Evolutionary conservation across 2,888 invertebrate genomes (phyloP).

Genomic region (Oscheius myriophilus): DNA sequence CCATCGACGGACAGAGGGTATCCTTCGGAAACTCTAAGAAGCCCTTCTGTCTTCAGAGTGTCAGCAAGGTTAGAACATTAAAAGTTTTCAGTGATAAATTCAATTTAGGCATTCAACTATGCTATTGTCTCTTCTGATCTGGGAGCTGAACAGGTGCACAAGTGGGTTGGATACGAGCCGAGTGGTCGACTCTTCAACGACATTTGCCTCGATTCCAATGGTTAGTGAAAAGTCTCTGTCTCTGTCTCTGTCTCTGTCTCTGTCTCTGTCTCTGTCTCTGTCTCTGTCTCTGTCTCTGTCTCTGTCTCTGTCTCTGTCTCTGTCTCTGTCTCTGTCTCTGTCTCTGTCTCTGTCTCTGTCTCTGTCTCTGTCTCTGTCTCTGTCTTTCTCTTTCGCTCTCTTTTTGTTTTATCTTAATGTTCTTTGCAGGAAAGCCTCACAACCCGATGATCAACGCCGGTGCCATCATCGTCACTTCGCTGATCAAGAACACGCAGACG

Average conservation of each 20-base stretch:
- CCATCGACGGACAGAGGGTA: slow-evolving; percentile 87
- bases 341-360: too few species aligned
- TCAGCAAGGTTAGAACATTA: slow-evolving; percentile 75
- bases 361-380: too few species aligned
- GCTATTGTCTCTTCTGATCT: slow-evolving; percentile 82
- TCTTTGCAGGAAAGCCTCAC: slow-evolving; percentile 89
- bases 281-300: not conserved
- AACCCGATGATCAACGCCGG: slow-evolving; percentile 99
- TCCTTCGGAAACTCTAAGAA: slow-evolving; percentile 83
- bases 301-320: not conserved
- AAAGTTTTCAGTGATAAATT: not conserved
- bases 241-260: too few species aligned
- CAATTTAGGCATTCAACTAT: slow-evolving; percentile 86
- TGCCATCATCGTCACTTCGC: slow-evolving; percentile 89
- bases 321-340: not conserved
- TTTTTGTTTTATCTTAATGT: too few species aligned
- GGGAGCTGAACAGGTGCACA: slow-evolving; percentile 86
- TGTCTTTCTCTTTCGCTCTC: too few species aligned
- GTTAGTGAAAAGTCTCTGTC: slow-evolving; percentile 73
- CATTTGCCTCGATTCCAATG: slow-evolving; percentile 89
- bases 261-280: too few species aligned
- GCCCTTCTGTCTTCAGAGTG: slow-evolving; percentile 92
- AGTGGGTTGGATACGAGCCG: slow-evolving; percentile 95
- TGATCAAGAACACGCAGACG: slow-evolving; percentile 73
- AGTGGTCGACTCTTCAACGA: slow-evolving; percentile 96